A percentile compares a stretch with the other conserved stretches of the same genome.
These are phyloP conservation scores for Percopsis transmontana DNA, from an alignment of 2,113 vertebrate species.

Conservation along the genomic window DNA sequence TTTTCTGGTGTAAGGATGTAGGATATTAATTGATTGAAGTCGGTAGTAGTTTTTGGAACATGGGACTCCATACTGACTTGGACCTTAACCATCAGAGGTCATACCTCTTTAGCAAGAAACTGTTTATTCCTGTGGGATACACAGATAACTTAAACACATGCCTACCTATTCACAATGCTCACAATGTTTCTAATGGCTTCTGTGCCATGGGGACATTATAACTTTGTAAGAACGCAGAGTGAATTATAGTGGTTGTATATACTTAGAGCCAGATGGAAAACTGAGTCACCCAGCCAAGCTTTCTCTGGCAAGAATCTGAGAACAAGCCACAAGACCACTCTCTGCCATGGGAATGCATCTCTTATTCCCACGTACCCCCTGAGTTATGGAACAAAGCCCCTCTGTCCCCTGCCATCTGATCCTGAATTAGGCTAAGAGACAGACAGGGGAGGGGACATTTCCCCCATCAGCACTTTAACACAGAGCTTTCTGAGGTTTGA, in stretches of 20 bases:
- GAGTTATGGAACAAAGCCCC: conserved; percentile 68
- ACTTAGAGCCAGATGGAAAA: conserved; percentile 54
- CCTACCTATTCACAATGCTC: neutral
- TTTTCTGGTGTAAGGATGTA: no score
- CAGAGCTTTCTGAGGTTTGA: neutral
- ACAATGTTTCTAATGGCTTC: neutral
- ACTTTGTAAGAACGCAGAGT: conserved; percentile 24
- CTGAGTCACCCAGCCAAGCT: conserved; percentile 48
- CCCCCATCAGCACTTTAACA: conserved; percentile 16
- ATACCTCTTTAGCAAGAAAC: neutral
- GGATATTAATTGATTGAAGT: no score
- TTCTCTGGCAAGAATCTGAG: conserved; percentile 28
- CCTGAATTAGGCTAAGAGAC: conserved; percentile 36
- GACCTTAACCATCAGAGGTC: no score
- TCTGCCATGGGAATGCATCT: conserved; percentile 48
- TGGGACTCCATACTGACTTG: no score
- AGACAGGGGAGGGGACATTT: conserved; percentile 3
- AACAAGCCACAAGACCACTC: conserved; percentile 29
- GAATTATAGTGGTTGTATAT: conserved; percentile 8
- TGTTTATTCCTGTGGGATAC: neutral
- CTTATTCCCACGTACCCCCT: conserved; percentile 28
- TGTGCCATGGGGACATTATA: conserved; percentile 5
- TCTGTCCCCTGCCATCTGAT: conserved; percentile 72
- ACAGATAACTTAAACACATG: neutral
- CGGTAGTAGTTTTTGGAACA: no score